These are phyloP conservation scores for Tachyglossus aculeatus DNA, from an alignment of 2,797 vertebrate genomes.

Conservation along the genomic window DNA sequence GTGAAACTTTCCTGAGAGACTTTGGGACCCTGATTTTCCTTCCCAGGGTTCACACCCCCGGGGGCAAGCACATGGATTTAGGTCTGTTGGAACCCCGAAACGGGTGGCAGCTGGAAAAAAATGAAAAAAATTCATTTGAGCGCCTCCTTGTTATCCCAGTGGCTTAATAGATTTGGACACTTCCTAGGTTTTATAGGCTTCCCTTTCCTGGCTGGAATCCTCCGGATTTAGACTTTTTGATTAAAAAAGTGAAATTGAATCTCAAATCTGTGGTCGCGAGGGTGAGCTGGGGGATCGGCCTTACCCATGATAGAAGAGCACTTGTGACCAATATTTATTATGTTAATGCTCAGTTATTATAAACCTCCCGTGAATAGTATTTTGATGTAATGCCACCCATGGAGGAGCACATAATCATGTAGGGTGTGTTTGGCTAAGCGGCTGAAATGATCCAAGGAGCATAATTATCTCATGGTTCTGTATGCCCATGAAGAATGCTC, in stretches of 20 bases:
- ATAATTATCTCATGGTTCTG: slow-evolving; percentile 52
- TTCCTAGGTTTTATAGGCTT: slow-evolving; percentile 42
- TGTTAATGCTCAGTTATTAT: slow-evolving; percentile 66
- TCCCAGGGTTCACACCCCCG: no score
- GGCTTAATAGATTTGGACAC: slow-evolving; percentile 20
- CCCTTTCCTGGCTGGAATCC: slow-evolving; percentile 45
- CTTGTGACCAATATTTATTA: slow-evolving; percentile 74
- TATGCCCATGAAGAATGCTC: slow-evolving; percentile 35
- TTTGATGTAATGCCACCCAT: slow-evolving; percentile 57
- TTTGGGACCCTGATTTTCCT: not conserved
- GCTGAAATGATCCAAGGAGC: slow-evolving; percentile 45
- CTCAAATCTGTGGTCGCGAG: slow-evolving; percentile 40
- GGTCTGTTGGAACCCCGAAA: slow-evolving; percentile 7
- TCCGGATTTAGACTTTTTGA: slow-evolving; percentile 50
- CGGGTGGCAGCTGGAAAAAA: slow-evolving; percentile 26
- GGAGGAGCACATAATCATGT: slow-evolving; percentile 67
- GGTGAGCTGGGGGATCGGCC: slow-evolving; percentile 35
- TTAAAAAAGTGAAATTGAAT: slow-evolving; percentile 60
- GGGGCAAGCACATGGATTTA: no score
- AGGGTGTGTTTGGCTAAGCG: not conserved
- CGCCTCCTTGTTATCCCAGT: slow-evolving; percentile 33
- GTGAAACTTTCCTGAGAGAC: not conserved
- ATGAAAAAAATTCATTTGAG: slow-evolving; percentile 10
- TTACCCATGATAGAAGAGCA: slow-evolving; percentile 51
- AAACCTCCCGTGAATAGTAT: slow-evolving; percentile 65